A percentile compares a stretch with the other conserved stretches of the same genome.
These are phyloP conservation scores for Picus viridis DNA, from an alignment of 2,797 vertebrate genomes.

Conservation along the genomic window DNA sequence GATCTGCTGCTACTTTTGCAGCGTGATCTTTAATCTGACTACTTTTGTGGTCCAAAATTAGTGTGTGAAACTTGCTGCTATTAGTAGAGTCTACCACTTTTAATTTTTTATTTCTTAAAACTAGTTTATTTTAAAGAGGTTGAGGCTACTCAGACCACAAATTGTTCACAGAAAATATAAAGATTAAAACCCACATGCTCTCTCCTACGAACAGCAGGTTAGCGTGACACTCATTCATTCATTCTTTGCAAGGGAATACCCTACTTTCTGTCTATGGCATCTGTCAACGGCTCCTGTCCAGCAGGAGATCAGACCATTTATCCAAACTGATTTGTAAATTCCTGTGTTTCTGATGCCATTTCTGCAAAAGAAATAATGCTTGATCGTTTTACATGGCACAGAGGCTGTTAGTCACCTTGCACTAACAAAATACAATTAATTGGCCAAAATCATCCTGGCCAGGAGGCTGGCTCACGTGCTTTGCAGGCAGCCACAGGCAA, in stretches of 20 bases:
- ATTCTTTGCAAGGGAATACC: not conserved
- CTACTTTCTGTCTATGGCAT: not conserved
- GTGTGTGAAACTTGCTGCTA: not conserved
- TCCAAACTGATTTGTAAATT: not conserved
- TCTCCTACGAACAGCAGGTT: not conserved
- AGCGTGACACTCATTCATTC: not conserved
- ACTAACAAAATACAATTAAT: not conserved
- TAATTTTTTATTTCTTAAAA: not conserved
- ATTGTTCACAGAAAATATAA: not conserved
- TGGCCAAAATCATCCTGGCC: not conserved
- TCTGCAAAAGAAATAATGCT: not conserved
- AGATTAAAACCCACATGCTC: not conserved
- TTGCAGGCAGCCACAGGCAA: not conserved
- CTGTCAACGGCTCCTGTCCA: not conserved
- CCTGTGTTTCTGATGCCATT: slow-evolving; percentile 1
- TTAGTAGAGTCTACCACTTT: not conserved
- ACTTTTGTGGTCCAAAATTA: not conserved
- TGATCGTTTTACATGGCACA: not conserved
- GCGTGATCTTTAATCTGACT: not conserved
- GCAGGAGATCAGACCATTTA: slow-evolving; percentile 8
- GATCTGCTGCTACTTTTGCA: not conserved
- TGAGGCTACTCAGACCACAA: not conserved
- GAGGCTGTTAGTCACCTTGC: not conserved
- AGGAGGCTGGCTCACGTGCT: not conserved
- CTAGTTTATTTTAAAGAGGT: not conserved